Evolutionary conservation across 30 jellyfish, hydroid and myxozoan species (phyloP), one percentile per base, ranked within the genome.

Genomic region (Chrysaora quinquecirrha): DNA sequence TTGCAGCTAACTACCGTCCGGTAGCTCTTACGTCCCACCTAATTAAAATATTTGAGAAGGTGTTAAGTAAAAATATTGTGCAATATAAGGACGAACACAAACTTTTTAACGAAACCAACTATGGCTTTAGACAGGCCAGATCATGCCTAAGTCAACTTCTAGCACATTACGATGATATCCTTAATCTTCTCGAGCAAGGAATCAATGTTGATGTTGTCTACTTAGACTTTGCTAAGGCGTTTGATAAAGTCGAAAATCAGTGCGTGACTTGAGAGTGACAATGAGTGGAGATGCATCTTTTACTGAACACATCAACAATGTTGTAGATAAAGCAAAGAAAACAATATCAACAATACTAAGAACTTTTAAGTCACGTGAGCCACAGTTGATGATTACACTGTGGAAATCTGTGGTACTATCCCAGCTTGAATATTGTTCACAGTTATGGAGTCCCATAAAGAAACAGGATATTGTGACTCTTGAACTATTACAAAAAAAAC

Each of bases 191-290:
- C 7, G 56, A 48, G 14, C 21, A 48, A 7, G 31, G 78, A 3
- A 52, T 14, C 28, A 47, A 47, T 0, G 83, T 46, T 11, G 82
- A 74, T 29, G 78, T 32, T 20, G 32, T 74, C 0, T 47, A 74
- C 30, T n/a, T 48, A 10, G 86, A 74, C 48, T 74, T 74, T 29
- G 78, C 73, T 19, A 74, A 74, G 25, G 86, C 83, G 22, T 74
- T 49, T 0, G 83, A 74, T 0, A 47, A 32, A 32, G 80, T 74
- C 0, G 82, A 52, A n/a, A n/a, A n/a, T n/a, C n/a, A n/a, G n/a
- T n/a, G n/a, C n/a, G n/a, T n/a, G n/a, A n/a, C n/a, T n/a, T n/a
- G n/a, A n/a, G n/a, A n/a, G n/a, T n/a, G n/a, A n/a, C n/a, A n/a
- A n/a, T n/a, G n/a, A n/a, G n/a, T n/a, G n/a, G n/a, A n/a, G n/a